Evolutionary conservation across 2,888 invertebrate species (phyloP).

Genomic region (Galeruca laticollis): DNA sequence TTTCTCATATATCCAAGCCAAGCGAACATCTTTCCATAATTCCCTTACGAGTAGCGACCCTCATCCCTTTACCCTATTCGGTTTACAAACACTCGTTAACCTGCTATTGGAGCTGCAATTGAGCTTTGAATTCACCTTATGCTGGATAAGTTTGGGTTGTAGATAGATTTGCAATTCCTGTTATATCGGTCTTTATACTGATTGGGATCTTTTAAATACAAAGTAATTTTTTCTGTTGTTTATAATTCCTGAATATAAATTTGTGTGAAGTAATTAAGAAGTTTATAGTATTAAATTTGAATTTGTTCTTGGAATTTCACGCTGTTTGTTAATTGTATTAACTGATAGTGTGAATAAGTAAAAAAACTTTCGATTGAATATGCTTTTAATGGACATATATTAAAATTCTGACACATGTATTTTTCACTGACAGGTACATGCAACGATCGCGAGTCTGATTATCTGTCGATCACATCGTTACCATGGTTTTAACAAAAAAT

Average conservation of each 20-base stretch:
- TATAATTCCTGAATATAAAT: neutral
- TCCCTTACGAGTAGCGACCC: conserved; percentile 20
- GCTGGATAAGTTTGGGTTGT: conserved; percentile 18
- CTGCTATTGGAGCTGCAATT: conserved; percentile 23
- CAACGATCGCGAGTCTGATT: too few species aligned
- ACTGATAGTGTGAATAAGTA: too few species aligned
- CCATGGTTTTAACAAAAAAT: too few species aligned
- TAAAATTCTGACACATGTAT: too few species aligned
- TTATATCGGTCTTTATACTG: neutral
- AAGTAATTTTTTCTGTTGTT: neutral
- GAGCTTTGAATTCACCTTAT: conserved; percentile 28
- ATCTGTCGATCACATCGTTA: too few species aligned
- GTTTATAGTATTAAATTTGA: too few species aligned
- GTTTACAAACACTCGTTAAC: conserved; percentile 35
- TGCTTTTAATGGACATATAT: too few species aligned
- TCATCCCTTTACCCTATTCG: conserved; percentile 19
- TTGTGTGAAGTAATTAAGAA: too few species aligned
- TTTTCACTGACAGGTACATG: too few species aligned
- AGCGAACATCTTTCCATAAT: conserved; percentile 42
- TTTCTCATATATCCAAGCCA: conserved; percentile 51
- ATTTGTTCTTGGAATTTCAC: too few species aligned
- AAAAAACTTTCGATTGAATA: too few species aligned
- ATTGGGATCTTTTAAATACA: neutral
- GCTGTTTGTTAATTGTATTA: too few species aligned
- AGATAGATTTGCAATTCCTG: conserved; percentile 10